phyloP scores from a whole-genome alignment of 2,113 vertebrate species.

The Saimiri boliviensis region DNA sequence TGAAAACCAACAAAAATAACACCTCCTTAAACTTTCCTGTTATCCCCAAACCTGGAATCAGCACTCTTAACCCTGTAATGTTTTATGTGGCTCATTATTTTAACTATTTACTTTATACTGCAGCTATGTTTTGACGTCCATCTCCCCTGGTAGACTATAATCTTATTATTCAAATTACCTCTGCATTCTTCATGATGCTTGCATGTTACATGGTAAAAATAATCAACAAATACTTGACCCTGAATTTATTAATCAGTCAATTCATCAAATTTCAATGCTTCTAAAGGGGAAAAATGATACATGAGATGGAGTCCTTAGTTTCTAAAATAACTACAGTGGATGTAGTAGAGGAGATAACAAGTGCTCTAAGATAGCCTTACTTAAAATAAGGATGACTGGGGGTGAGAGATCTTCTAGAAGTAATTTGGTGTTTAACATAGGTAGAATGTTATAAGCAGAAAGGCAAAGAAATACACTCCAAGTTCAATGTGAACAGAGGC shows the following conservation, averaged over 20 bases:
- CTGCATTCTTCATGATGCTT: neutral
- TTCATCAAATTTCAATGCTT: neutral
- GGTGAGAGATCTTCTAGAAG: neutral
- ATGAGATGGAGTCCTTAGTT: neutral
- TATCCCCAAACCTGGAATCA: neutral
- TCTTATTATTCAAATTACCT: too few relatives aligned
- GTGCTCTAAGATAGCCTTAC: neutral
- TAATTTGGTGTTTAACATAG: neutral
- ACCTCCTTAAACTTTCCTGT: neutral
- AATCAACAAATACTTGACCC: neutral
- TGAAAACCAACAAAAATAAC: slow-evolving; percentile 5
- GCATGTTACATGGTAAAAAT: neutral
- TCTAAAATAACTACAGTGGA: neutral
- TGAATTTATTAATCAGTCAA: slow-evolving; percentile 15
- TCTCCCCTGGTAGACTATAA: too few relatives aligned
- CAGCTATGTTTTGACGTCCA: too few relatives aligned
- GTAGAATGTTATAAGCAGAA: neutral
- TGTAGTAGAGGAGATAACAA: neutral
- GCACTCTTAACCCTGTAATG: neutral
- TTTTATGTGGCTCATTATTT: neutral
- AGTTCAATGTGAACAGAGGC: neutral
- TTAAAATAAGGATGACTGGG: neutral
- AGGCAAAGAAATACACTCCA: neutral
- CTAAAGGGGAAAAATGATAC: neutral
- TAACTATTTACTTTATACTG: neutral